Evolutionary conservation across 2,888 invertebrate genomes (phyloP), one percentile per base, ranked within the genome.

Genomic region (Lymantria dispar): DNA sequence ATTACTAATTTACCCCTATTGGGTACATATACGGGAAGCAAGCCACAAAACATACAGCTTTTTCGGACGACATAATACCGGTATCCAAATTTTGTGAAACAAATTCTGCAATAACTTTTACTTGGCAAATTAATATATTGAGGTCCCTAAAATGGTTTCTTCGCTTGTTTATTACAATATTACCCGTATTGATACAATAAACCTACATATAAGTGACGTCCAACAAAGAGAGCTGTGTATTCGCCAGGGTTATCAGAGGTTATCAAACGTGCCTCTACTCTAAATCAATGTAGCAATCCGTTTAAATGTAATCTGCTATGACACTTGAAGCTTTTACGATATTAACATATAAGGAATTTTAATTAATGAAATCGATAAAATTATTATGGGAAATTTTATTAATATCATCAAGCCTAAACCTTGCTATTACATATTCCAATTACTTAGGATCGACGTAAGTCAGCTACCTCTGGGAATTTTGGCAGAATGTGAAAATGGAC

Each of bases 281-380:
- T 55, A 56, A 68, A 66, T 66, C 66, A 64, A 53, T 55, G 64
- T 52, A 50, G 47, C 51, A 61, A 64, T 66, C 63, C 51, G 33
- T 51, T 52, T 43, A 37, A 38, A 51, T 56, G 57, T 64, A 60
- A 64, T 64, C 66, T 54, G 45, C 10, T 44, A 45, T 22, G 54
- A 52, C 57, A 47, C 51, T 51, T 53, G 40, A 37, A 58, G 62
- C 56, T 56, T 62, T 55, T 48, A 33, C 54, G 52, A 54, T 58
- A 60, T 40, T 1, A 40, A 40, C 14, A 40, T 40, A 7, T 12
- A 45, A n/a, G n/a, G 12, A 38, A 12, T 38, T 38, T 38, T 38
- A 38, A 33, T 33, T 33, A 33, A 33, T 33, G n/a, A n/a, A n/a
- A n/a, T n/a, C n/a, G n/a, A n/a, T n/a, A n/a, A n/a, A n/a, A n/a